phyloP scores from a whole-genome alignment of 2,797 vertebrate genomes.

The Emydoidea blandingii region DNA sequence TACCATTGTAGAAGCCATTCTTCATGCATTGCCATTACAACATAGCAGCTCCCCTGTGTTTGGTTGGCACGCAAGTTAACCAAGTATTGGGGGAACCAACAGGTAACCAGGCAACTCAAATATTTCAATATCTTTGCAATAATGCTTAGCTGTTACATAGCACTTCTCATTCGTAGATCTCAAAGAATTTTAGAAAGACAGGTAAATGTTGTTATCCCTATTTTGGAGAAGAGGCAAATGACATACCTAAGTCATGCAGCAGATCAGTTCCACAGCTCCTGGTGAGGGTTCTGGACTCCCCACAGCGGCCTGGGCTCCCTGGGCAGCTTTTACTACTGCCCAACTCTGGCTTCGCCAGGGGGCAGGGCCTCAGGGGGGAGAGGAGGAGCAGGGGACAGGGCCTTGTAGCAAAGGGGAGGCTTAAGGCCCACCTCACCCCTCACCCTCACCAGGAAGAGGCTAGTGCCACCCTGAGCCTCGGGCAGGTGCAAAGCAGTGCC shows the following conservation, averaged over 20 bases:
- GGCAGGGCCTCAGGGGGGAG: too few relatives aligned
- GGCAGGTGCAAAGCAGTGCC: too few relatives aligned
- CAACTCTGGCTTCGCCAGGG: too few relatives aligned
- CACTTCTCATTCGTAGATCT: background rate
- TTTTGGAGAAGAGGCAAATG: accelerated
- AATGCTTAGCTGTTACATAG: background rate
- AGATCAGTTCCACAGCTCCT: background rate
- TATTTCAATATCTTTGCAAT: background rate
- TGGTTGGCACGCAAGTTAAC: background rate
- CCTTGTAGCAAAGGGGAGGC: too few relatives aligned
- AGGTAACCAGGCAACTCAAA: background rate
- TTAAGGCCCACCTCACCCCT: too few relatives aligned
- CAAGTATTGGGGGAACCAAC: background rate
- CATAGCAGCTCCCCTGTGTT: background rate
- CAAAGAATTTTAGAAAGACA: background rate
- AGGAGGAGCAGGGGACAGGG: too few relatives aligned
- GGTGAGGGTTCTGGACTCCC: too few relatives aligned
- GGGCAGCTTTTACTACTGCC: too few relatives aligned
- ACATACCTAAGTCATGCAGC: background rate
- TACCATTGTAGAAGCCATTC: background rate
- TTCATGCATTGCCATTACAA: background rate
- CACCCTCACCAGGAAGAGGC: too few relatives aligned
- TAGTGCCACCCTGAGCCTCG: too few relatives aligned
- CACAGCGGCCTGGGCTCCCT: too few relatives aligned
- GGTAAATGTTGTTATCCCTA: background rate